phyloP scores from a whole-genome alignment of 2,113 vertebrate genomes.

The Pyxicephalus adspersus region DNA sequence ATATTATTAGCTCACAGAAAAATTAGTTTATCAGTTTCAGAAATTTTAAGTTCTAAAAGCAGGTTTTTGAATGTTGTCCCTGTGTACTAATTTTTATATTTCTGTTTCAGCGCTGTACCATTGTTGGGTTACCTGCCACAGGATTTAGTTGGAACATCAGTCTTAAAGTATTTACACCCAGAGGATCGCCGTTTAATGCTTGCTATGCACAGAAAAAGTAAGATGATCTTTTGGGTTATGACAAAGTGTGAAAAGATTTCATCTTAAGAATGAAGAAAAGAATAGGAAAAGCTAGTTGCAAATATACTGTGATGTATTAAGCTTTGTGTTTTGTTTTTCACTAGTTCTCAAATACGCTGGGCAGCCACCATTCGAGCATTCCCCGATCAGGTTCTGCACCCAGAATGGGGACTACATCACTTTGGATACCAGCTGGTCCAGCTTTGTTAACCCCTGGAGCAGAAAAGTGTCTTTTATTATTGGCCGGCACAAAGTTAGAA shows the following conservation, averaged over 20 bases:
- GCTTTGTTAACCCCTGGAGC: slow-evolving; percentile 92
- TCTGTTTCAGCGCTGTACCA: slow-evolving; percentile 81
- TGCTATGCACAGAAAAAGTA: slow-evolving; percentile 84
- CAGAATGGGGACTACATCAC: slow-evolving; percentile 88
- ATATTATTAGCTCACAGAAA: too few species aligned
- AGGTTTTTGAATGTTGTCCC: neutral
- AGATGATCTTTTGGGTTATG: slow-evolving; percentile 8
- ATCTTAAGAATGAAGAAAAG: too few species aligned
- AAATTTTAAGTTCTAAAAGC: too few species aligned
- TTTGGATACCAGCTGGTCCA: slow-evolving; percentile 90
- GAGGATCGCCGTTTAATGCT: slow-evolving; percentile 84
- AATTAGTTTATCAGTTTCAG: too few species aligned
- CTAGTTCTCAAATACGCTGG: slow-evolving; percentile 85
- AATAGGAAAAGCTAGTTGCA: neutral
- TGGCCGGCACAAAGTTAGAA: slow-evolving; percentile 87
- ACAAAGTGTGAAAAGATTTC: too few species aligned
- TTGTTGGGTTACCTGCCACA: slow-evolving; percentile 91
- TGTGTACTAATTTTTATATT: neutral
- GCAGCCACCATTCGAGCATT: slow-evolving; percentile 85
- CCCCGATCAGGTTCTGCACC: slow-evolving; percentile 82
- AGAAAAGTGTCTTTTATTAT: slow-evolving; percentile 88
- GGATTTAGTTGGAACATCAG: slow-evolving; percentile 84
- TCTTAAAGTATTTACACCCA: slow-evolving; percentile 82
- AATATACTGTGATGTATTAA: neutral
- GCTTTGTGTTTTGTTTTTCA: slow-evolving; percentile 9